Base-by-base conservation (phyloP, 2,113 vertebrate genomes). In the Tretioscincus oriximinensis region DNA sequence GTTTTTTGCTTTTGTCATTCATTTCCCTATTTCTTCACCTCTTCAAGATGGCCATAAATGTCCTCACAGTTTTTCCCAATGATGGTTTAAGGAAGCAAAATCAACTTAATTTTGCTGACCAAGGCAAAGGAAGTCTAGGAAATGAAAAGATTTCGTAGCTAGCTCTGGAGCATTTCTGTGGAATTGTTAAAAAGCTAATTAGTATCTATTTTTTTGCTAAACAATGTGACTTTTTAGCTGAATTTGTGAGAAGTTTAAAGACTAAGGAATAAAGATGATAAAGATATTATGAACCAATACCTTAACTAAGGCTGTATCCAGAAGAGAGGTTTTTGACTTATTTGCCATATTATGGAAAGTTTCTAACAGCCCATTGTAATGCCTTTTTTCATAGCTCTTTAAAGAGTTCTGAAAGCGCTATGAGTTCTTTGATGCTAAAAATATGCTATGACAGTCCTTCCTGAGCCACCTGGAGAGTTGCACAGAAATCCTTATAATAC, bases 101-200 rank as follows among this genome's bases (percentile, higher is more conserved):
- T 81, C 24, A 29, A 26, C 68, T 83, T 75, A 88, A 54, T 65
- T 86, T 82, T 80, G 72, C 12, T 83, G 71, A 65, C 84, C 22
- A 65, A 87, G 89, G 26, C 18, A 84, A 51, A 29, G 31, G 7
- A 81, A 51, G 60, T 75, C 73, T 45, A 35, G 80, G 73, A 51
- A 69, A 76, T 14, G 64, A 60, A 49, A 73, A 89, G 51, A 10
- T 28, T 87, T 66, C 73, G 74, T 60, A 60, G 28, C 5, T 60
- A 82, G 77, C 81, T 92, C 22, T 82, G 81, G 14, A 80, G 60
- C 22, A 73, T 71, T n/a, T 73, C 64, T 82, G 82, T 87, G 81
- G 58, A 74, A 26, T 58, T 16, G 72, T 71, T 29, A 73, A 77
- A 73, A 78, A 21, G 24, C 0, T 0, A 7, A 80, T 41, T 31